These are phyloP conservation scores for Sepioteuthis lessoniana DNA, from an alignment of 2,888 invertebrate genomes.

Conservation along the genomic window DNA sequence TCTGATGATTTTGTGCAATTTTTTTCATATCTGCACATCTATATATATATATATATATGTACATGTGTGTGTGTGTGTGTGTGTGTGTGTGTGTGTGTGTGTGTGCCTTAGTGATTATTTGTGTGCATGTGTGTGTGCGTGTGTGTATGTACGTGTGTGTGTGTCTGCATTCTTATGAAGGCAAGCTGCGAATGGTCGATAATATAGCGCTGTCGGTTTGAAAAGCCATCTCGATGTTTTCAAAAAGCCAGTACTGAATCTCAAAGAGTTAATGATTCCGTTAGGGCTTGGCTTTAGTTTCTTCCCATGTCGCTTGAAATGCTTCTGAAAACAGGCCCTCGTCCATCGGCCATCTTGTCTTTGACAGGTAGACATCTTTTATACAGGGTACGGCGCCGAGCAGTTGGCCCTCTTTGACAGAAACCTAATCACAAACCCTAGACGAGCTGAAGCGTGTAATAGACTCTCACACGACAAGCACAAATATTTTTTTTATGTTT, in stretches of 20 bases:
- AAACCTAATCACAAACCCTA: neutral
- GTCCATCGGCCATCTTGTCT: neutral
- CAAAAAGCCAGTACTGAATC: neutral
- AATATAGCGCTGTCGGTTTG: neutral
- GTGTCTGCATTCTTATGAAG: no score
- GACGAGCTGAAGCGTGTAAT: constrained; percentile 19
- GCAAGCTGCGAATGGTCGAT: no score
- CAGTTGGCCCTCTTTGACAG: neutral
- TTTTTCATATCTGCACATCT: neutral
- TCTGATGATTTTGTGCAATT: no score
- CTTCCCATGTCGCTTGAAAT: neutral
- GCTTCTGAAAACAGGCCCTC: neutral
- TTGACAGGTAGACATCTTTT: neutral
- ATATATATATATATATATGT: constrained; percentile 7
- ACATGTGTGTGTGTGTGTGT: neutral
- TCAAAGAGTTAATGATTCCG: neutral
- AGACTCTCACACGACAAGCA: neutral
- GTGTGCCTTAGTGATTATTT: neutral
- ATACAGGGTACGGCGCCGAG: neutral
- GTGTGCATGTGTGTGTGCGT: neutral
- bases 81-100: neutral
- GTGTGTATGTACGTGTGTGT: neutral
- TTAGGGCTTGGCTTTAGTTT: neutral
- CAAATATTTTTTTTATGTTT: neutral
- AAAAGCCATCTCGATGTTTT: neutral